Base-by-base conservation (phyloP, 2,797 vertebrate genomes). In the Ptychadena robeensis region DNA sequence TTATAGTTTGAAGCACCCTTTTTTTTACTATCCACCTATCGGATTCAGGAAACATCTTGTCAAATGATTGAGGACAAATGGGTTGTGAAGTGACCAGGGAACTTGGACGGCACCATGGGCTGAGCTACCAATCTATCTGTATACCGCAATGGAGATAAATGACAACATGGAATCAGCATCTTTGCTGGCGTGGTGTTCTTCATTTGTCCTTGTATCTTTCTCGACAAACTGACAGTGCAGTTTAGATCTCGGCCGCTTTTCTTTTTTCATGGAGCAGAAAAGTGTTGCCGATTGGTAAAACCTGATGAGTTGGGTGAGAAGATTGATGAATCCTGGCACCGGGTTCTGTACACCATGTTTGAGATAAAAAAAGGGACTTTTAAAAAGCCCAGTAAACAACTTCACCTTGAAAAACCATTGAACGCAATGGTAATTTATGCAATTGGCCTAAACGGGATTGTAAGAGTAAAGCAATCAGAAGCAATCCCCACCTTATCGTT, bases 361-460 rank as follows among this genome's bases (percentile, higher is more conserved):
- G n/a, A 25, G 27, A 61, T n/a, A 61, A 61, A 61, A 28, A 53
- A 18, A 2, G 9, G 11, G 25, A 25, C n/a, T 61, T 61, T 61
- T n/a, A n/a, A 25, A 61, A 67, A 67, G 65, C 11, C 7, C 65
- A 67, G 65, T 31, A 67, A 67, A 67, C 59, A 25, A 61, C 59
- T 61, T 61, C 59, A 61, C 59, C 59, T 61, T 61, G 59, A 61
- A 61, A 61, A 61, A 11, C 10, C 25, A 28, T 28, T 61, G 59
- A 27, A 28, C 44, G 28, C 10, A 61, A 10, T 61, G 59, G 27
- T 27, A 25, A 61, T 61, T 27, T 61, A 27, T 15, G 25, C 59
- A 61, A 27, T 5, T 28, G 27, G 59, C 25, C 25, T n/a, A 22
- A 22, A 53, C 18, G 22, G 15, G 1, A 53, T 8, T 53, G 18